Base-by-base conservation (phyloP, 53 echinoderm and acorn worm genomes). In the Apostichopus leukothele region DNA sequence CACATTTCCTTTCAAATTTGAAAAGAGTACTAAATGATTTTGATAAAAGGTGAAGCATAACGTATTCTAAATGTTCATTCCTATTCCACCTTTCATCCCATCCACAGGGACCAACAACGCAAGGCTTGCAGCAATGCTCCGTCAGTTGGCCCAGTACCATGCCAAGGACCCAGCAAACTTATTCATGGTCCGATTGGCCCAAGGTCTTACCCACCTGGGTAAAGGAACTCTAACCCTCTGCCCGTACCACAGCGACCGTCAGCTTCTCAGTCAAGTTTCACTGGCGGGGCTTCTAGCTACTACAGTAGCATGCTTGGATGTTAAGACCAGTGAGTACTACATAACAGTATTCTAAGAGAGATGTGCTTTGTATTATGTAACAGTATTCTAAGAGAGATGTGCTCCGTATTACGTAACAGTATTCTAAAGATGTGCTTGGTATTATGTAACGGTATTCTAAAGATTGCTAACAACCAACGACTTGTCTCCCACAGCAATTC, bases 101-200 rank as follows among this genome's bases (percentile, higher is more conserved):
- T 76, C 25, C 60, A 50, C 85, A 95, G 98, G 98, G 68, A 98
- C 98, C 18, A 98, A 98, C 91, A 98, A 98, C n/a, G 98, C 98
- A 7, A 93, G 98, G 13, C 90, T 98, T 9, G 98, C 98, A 4
- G 95, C 98, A 60, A 98, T 98, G 98, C 89, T 98, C 1, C 93
- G 98, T 10, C 98, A 98, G 83, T 93, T 98, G 50, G 98, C 98
- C 27, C 98, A 98, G 86, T 98, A 95, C 90, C 98, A 98, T 84
- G 92, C 92, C 86, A 98, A 98, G 88, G 98, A 98, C 89, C 94
- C 98, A 0, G 87, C 94, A 51, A 98, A 98, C 53, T 94, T 98
- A 27, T 98, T 98, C 90, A 98, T 98, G 98, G 98, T 98, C 1
- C 91, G 98, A 52, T 81, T 98, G 4, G 94, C 98, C 53, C 98